phyloP scores from a whole-genome alignment of 2,888 invertebrate genomes.

The Platerodrilus igneus region DNA sequence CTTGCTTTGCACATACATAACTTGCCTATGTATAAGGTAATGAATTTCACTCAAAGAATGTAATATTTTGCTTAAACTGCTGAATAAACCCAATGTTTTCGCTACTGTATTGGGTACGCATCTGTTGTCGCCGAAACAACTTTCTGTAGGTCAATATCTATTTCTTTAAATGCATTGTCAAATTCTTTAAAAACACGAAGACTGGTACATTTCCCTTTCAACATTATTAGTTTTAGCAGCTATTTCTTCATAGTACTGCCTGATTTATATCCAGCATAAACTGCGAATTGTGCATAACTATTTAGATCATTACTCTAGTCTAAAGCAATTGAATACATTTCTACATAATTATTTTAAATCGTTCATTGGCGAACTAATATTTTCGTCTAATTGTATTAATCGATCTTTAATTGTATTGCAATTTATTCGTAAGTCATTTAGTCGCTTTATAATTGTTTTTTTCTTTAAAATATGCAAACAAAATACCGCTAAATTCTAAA shows the following conservation, averaged over 20 bases:
- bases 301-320: slow-evolving; percentile 13
- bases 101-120: slow-evolving; percentile 15
- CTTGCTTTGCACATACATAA: slow-evolving; percentile 14
- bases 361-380: too few relatives aligned
- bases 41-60: slow-evolving; percentile 13
- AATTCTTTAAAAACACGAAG: slow-evolving; percentile 18
- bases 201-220: slow-evolving; percentile 17
- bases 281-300: slow-evolving; percentile 14
- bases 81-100: slow-evolving; percentile 13
- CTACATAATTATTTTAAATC: too few relatives aligned
- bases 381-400: too few relatives aligned
- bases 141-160: slow-evolving; percentile 12
- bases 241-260: slow-evolving; percentile 15
- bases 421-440: too few relatives aligned
- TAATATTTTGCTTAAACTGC: too few relatives aligned
- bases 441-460: too few relatives aligned
- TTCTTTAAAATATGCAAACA: too few relatives aligned
- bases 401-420: too few relatives aligned
- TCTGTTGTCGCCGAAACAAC: slow-evolving; percentile 6
- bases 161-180: slow-evolving; percentile 15
- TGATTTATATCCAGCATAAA: slow-evolving; percentile 12
- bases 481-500: too few relatives aligned
- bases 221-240: slow-evolving; percentile 15
- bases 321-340: slow-evolving; percentile 12
- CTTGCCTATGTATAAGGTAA: slow-evolving; percentile 16